A percentile compares a stretch with the other conserved stretches of the same genome.
phyloP scores from a whole-genome alignment of 2,797 vertebrate genomes.

The Yasuhikotakia modesta region DNA sequence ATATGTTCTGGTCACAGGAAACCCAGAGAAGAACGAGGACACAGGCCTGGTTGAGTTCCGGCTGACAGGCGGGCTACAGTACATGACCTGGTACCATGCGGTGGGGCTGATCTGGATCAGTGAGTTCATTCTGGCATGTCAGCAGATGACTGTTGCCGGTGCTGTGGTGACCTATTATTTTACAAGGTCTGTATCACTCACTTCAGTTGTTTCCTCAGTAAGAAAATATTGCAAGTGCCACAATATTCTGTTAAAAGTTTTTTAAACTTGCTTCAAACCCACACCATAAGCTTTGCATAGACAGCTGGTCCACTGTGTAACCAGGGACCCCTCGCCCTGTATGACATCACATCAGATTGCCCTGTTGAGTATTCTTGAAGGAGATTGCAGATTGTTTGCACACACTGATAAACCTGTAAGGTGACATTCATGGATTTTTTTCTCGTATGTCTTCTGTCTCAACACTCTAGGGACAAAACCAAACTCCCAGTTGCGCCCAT shows the following conservation, averaged over 20 bases:
- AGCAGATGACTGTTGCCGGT: conserved; percentile 97
- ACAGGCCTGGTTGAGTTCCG: conserved; percentile 87
- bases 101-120: conserved; percentile 97
- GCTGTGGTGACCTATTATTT: conserved; percentile 98
- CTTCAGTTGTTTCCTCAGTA: neutral
- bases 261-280: too few species aligned
- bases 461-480: conserved; percentile 85
- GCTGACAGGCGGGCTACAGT: conserved; percentile 86
- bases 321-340: neutral
- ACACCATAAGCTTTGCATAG: too few species aligned
- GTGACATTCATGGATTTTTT: neutral
- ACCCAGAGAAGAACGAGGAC: conserved; percentile 83
- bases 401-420: conserved; percentile 1
- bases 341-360: neutral
- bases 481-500: conserved; percentile 93
- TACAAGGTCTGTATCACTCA: conserved; percentile 80
- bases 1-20: conserved; percentile 73
- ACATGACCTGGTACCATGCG: conserved; percentile 94
- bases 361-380: neutral
- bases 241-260: neutral
- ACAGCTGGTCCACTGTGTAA: neutral
- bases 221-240: neutral
- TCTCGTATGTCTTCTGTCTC: neutral
- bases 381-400: neutral
- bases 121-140: conserved; percentile 96